Conservation (phyloP, 2,888 invertebrate species). For the Andrena hattorfiana region DNA sequence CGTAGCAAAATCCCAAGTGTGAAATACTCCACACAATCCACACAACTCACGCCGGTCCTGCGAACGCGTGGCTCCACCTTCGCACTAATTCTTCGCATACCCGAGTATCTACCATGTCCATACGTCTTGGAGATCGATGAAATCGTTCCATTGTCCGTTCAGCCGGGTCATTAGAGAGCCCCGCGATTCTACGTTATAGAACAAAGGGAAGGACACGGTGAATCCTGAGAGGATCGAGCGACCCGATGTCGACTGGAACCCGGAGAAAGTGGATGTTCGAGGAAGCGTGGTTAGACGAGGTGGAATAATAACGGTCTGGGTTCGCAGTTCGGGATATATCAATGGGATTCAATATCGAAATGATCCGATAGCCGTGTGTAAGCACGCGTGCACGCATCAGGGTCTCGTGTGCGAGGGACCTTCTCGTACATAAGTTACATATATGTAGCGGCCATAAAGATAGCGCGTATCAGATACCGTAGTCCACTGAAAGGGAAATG, state of each 20-base stretch:
- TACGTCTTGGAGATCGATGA: background rate
- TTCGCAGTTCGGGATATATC: conserved; percentile 66
- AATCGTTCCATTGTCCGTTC: background rate
- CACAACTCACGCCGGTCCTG: no score
- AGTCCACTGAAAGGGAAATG: conserved; percentile 47
- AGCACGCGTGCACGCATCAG: conserved; percentile 59
- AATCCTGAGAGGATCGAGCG: conserved; percentile 34
- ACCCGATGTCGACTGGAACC: conserved; percentile 3
- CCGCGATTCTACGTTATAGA: conserved; percentile 8
- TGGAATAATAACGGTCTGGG: conserved; percentile 64
- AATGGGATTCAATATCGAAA: conserved; percentile 80
- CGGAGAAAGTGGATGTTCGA: conserved; percentile 47
- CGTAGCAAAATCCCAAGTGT: no score
- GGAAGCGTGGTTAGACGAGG: conserved; percentile 58
- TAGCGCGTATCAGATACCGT: conserved; percentile 75
- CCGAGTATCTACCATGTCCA: no score
- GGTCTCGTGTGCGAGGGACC: conserved; percentile 36
- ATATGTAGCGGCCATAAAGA: conserved; percentile 77
- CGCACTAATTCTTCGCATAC: no score
- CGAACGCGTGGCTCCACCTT: no score
- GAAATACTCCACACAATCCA: no score
- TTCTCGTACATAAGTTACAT: conserved; percentile 56
- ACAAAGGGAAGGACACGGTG: conserved; percentile 21
- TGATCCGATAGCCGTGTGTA: conserved; percentile 76
- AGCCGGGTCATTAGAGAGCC: background rate